Percentiles rank a stretch among this genome's conserved stretches.
Evolutionary conservation across 2,113 vertebrate genomes (phyloP).

Genomic region (Chamaea fasciata): DNA sequence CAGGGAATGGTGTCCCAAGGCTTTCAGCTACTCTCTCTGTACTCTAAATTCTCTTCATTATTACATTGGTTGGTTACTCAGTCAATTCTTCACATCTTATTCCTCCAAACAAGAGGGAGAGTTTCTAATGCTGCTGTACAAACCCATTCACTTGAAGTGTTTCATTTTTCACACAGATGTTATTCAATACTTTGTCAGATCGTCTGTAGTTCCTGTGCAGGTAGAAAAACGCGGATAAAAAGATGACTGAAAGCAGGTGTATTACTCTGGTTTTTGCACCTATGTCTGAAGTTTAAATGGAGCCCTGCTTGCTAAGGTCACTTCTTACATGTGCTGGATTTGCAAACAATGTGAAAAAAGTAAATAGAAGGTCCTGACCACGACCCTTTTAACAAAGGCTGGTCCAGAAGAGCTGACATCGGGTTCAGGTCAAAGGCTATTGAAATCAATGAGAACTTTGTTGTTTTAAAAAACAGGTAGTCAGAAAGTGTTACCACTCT

Average conservation of each 20-base stretch:
- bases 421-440: not conserved
- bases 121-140: constrained; percentile 21
- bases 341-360: not conserved
- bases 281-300: not conserved
- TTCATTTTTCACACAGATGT: not conserved
- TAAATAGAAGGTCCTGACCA: not conserved
- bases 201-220: not conserved
- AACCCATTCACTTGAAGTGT: not conserved
- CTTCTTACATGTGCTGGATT: not conserved
- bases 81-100: constrained; percentile 41
- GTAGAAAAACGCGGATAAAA: not conserved
- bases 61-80: constrained; percentile 60
- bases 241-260: not conserved
- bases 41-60: constrained; percentile 65
- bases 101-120: constrained; percentile 48
- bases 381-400: not conserved
- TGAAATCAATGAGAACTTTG: not conserved
- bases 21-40: constrained; percentile 34
- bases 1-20: constrained; percentile 7
- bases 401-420: not conserved
- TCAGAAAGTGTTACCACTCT: not conserved
- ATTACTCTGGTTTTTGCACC: not conserved
- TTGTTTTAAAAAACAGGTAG: not conserved
- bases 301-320: not conserved
- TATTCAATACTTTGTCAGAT: not conserved